Conservation (phyloP, 2,113 vertebrate genomes). For the Cryptotis parvus region DNA sequence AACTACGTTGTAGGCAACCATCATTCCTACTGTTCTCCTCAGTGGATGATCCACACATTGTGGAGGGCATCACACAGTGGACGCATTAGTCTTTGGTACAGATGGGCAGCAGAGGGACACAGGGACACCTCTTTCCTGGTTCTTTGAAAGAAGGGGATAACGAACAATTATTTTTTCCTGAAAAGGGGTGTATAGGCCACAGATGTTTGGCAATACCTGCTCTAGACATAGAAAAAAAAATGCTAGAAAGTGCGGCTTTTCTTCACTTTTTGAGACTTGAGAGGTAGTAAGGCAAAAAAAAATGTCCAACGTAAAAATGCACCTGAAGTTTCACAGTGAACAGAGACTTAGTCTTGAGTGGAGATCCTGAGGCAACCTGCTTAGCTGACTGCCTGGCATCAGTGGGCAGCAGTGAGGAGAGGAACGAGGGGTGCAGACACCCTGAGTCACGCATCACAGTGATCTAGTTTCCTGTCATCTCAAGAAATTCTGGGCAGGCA, state of each 20-base stretch:
- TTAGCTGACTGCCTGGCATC: background rate
- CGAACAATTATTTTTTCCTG: too few species aligned
- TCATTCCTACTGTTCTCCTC: background rate
- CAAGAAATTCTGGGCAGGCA: conserved; percentile 38
- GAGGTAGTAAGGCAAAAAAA: background rate
- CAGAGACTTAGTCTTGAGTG: background rate
- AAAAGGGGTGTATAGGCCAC: too few species aligned
- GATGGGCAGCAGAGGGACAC: background rate
- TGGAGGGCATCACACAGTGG: too few species aligned
- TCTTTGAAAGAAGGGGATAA: too few species aligned
- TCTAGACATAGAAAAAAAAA: background rate
- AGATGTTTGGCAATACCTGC: too few species aligned
- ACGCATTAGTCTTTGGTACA: too few species aligned
- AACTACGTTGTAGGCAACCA: background rate
- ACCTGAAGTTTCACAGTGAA: background rate
- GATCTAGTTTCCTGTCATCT: conserved; percentile 59
- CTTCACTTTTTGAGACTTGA: conserved; percentile 13
- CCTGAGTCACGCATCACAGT: conserved; percentile 40
- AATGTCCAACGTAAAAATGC: too few species aligned
- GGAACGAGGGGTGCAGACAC: background rate
- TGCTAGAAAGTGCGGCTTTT: background rate
- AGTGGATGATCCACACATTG: too few species aligned
- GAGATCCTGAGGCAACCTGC: conserved; percentile 4
- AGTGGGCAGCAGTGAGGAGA: conserved; percentile 8
- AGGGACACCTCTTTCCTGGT: background rate